Percentiles rank a stretch among this genome's conserved stretches.
These are phyloP conservation scores for Vimba vimba DNA, from an alignment of 2,113 vertebrate genomes.

Conservation along the genomic window DNA sequence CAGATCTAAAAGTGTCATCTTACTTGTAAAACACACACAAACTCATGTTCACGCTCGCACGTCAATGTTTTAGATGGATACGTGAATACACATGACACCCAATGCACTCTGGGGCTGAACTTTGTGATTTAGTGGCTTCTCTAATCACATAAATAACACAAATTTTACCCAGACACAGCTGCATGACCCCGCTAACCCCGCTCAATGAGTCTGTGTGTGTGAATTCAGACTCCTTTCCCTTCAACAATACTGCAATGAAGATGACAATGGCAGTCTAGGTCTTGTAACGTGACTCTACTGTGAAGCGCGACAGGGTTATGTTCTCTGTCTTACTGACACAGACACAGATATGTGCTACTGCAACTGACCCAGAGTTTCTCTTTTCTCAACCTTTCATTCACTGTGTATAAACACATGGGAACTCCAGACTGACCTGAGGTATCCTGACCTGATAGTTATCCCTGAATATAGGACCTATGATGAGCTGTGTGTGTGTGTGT, in stretches of 20 bases:
- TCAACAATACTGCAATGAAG: slow-evolving; percentile 9
- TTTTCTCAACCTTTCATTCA: slow-evolving; percentile 15
- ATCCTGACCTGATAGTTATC: slow-evolving; percentile 5
- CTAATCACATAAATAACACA: slow-evolving; percentile 28
- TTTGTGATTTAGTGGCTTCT: slow-evolving; percentile 14
- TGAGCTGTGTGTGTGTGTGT: background rate
- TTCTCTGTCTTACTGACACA: slow-evolving; percentile 8
- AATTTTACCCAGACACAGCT: slow-evolving; percentile 17
- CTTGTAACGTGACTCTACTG: slow-evolving; percentile 24
- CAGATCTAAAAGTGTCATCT: slow-evolving; percentile 29
- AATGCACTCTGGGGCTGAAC: slow-evolving; percentile 10
- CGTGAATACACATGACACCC: background rate
- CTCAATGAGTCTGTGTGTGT: background rate
- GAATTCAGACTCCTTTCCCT: slow-evolving; percentile 1
- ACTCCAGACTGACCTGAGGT: background rate
- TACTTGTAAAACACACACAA: background rate
- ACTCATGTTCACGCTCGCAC: background rate
- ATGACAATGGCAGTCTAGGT: slow-evolving; percentile 35
- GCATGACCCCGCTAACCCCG: slow-evolving; percentile 13
- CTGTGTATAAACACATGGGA: slow-evolving; percentile 9
- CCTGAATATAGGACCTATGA: background rate
- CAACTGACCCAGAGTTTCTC: slow-evolving; percentile 16
- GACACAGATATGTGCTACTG: slow-evolving; percentile 22
- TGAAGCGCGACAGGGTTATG: slow-evolving; percentile 19
- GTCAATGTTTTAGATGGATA: slow-evolving; percentile 10